Conservation (phyloP, 2,797 vertebrate species). For the Zenarchopterus dispar region DNA sequence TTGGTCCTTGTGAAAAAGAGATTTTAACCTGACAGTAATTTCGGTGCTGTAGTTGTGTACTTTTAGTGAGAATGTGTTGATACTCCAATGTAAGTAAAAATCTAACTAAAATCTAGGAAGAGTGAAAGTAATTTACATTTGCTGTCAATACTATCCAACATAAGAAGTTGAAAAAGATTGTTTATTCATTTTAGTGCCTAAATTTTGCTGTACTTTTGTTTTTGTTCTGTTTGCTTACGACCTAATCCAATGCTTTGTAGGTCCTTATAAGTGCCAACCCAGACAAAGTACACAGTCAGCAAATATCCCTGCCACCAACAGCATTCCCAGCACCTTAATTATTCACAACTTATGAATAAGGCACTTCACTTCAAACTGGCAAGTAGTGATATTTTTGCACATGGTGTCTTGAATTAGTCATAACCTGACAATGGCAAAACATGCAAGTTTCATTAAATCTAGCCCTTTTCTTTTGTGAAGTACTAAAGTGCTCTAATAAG, state of each 20-base stretch:
- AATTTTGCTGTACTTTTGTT: conserved; percentile 4
- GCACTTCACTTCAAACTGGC: conserved; percentile 73
- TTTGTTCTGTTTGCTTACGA: conserved; percentile 53
- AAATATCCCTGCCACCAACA: conserved; percentile 56
- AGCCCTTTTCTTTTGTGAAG: conserved; percentile 9
- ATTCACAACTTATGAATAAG: conserved; percentile 82
- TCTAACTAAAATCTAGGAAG: no score
- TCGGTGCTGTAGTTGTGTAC: no score
- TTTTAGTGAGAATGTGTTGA: no score
- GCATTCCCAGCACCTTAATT: conserved; percentile 74
- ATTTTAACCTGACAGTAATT: no score
- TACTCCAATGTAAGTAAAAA: no score
- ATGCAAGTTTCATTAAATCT: conserved; percentile 71
- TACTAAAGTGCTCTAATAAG: conserved; percentile 46
- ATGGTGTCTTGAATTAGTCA: conserved; percentile 75
- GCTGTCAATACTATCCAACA: not conserved
- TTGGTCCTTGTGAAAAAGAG: no score
- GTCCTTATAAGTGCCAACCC: conserved; percentile 55
- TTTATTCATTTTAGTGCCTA: not conserved
- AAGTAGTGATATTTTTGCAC: conserved; percentile 76
- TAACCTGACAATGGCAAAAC: conserved; percentile 72
- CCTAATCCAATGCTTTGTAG: conserved; percentile 47
- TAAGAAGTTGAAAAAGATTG: not conserved
- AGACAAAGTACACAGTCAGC: conserved; percentile 72
- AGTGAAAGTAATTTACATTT: not conserved